These are phyloP conservation scores for Paradoxurus hermaphroditus DNA, from an alignment of 2,113 vertebrate species.

Conservation along the genomic window DNA sequence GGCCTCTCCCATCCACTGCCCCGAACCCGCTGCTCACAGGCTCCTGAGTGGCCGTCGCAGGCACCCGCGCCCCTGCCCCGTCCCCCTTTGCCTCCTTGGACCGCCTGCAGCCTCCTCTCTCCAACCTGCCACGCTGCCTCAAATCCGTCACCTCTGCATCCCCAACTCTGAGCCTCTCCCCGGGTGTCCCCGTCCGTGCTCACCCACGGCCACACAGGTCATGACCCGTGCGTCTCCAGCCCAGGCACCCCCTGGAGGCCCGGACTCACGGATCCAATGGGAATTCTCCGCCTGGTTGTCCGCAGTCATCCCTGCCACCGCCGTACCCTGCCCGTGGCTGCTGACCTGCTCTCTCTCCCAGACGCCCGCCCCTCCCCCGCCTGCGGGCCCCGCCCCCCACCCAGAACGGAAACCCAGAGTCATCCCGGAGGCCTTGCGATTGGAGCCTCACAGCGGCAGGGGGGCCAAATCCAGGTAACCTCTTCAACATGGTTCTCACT, in stretches of 20 bases:
- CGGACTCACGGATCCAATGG: fast-evolving
- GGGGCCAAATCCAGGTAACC: neutral
- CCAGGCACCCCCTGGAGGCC: neutral
- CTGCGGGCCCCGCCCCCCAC: neutral
- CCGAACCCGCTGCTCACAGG: fast-evolving
- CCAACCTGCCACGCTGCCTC: neutral
- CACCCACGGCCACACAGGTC: fast-evolving
- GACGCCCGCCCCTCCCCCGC: fast-evolving
- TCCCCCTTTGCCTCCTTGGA: fast-evolving
- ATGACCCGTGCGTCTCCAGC: fast-evolving
- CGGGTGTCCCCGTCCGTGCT: fast-evolving
- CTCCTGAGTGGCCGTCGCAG: neutral
- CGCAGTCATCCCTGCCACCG: neutral
- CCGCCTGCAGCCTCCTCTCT: fast-evolving
- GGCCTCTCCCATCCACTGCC: too few species aligned
- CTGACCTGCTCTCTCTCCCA: neutral
- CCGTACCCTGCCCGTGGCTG: fast-evolving
- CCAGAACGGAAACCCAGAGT: fast-evolving
- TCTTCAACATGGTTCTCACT: fast-evolving
- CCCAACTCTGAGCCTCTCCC: neutral
- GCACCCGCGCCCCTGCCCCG: neutral
- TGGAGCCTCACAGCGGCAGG: neutral
- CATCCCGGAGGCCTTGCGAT: fast-evolving
- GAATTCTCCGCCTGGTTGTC: neutral
- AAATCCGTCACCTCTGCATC: fast-evolving